Evolutionary conservation across 2,113 vertebrate species (phyloP).

Genomic region (Cyrtonyx montezumae): DNA sequence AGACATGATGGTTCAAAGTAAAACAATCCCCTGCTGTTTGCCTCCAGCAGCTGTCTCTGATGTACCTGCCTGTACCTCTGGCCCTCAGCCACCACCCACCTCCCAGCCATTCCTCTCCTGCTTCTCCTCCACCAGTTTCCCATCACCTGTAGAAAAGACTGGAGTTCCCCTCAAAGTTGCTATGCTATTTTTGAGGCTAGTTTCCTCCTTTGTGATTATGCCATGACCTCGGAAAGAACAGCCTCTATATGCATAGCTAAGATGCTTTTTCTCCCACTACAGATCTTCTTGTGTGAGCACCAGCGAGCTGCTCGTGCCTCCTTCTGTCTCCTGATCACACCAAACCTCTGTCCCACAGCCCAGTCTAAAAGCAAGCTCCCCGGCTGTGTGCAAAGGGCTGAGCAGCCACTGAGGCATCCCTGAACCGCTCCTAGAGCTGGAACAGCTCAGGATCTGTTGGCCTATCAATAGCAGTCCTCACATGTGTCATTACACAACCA

Average conservation of each 20-base stretch:
- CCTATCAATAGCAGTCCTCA: background rate
- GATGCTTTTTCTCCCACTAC: background rate
- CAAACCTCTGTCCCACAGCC: background rate
- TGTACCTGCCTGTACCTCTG: background rate
- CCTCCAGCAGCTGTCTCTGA: background rate
- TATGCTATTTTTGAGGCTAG: background rate
- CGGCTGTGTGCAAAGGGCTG: fast-evolving
- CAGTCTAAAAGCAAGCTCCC: background rate
- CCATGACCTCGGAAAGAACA: background rate
- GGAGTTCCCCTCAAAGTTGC: background rate
- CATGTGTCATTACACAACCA: background rate
- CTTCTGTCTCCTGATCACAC: background rate
- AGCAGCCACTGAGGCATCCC: fast-evolving
- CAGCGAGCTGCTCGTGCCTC: background rate
- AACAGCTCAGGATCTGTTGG: background rate
- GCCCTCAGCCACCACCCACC: fast-evolving
- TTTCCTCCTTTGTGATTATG: background rate
- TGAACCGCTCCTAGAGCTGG: background rate
- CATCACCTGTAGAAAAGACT: background rate
- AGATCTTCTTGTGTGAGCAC: background rate
- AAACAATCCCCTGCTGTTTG: background rate
- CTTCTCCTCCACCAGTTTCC: background rate
- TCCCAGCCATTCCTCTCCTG: background rate
- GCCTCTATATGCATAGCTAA: background rate
- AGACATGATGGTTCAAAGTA: background rate